These are phyloP conservation scores for Drosophila emarginata DNA, from an alignment of 2,888 invertebrate species.

Conservation along the genomic window DNA sequence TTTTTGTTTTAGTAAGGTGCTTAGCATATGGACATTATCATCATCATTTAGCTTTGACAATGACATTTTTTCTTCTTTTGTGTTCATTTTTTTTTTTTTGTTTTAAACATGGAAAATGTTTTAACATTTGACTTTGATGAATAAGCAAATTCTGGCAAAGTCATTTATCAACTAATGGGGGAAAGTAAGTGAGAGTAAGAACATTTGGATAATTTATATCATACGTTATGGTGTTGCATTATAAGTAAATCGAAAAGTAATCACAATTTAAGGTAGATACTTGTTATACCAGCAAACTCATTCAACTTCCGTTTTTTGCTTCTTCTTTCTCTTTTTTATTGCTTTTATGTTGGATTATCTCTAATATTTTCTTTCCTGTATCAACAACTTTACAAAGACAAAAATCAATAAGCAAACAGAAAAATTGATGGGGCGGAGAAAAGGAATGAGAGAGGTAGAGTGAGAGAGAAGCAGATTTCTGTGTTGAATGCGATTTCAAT, in stretches of 20 bases:
- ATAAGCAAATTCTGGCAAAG: slow-evolving; percentile 31
- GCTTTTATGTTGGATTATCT: slow-evolving; percentile 11
- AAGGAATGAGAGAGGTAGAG: background rate
- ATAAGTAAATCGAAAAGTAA: background rate
- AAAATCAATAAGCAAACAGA: slow-evolving; percentile 71
- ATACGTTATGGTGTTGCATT: slow-evolving; percentile 19
- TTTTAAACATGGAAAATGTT: slow-evolving; percentile 61
- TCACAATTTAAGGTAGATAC: background rate
- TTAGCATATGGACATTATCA: slow-evolving; percentile 13
- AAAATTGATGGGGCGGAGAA: background rate
- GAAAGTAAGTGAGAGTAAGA: background rate
- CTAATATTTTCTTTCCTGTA: slow-evolving; percentile 39
- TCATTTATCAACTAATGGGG: background rate
- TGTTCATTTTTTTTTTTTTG: slow-evolving; percentile 8
- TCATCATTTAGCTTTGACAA: slow-evolving; percentile 21
- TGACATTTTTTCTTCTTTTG: slow-evolving; percentile 14
- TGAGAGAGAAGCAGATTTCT: slow-evolving; percentile 46
- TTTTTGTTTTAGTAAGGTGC: background rate
- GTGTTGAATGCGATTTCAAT: slow-evolving; percentile 71
- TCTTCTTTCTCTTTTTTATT: background rate
- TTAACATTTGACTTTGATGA: slow-evolving; percentile 65
- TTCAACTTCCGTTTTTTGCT: slow-evolving; percentile 29
- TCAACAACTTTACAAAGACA: slow-evolving; percentile 19
- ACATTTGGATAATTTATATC: slow-evolving; percentile 21
- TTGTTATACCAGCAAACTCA: slow-evolving; percentile 6